Base-by-base conservation (phyloP, 2,888 invertebrate species). In the Sialis fuliginosa region DNA sequence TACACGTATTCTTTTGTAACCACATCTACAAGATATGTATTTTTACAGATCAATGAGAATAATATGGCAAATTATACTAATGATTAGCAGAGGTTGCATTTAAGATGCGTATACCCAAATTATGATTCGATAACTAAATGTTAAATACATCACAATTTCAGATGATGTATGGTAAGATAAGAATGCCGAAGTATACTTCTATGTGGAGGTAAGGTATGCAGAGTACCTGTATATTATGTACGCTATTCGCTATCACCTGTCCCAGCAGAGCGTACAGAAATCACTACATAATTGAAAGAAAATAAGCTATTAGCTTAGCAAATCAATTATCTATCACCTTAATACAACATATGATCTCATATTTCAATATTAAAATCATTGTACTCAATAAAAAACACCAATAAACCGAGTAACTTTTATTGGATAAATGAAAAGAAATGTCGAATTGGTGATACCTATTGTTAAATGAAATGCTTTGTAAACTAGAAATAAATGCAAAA, bases 391-490 rank as follows among this genome's bases (percentile, higher is more conserved):
- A 22, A 22, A 22, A 22, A 22, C 13, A 12, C 6, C 10, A 39
- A 39, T 13, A 6, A 13, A 39, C 9, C 13, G 39, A 39, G 13
- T 12, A 39, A 39, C 10, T 39, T 39, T 39, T 39, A 39, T 39
- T 39, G 6, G 6, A 37, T 37, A 60, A 61, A 58, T 58, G 62
- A 63, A 63, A 62, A 63, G 63, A 63, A 62, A 64, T 62, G 58
- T 59, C 57, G 58, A 58, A 58, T 57, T 56, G 61, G 62, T 48
- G 63, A 64, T 63, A 64, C 63, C 64, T 64, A 64, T 65, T 64
- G 65, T 65, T 63, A 61, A 62, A 57, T 61, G 57, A 60, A 22
- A 61, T 58, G 59, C 58, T 60, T 60, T 61, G 22, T 60, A 62
- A 62, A 63, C 61, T 59, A 59, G 54, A 55, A 57, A 59, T 39